Percentiles rank a stretch among this genome's conserved stretches.
phyloP scores from a whole-genome alignment of 2,797 vertebrate genomes.

The Cygnus olor region DNA sequence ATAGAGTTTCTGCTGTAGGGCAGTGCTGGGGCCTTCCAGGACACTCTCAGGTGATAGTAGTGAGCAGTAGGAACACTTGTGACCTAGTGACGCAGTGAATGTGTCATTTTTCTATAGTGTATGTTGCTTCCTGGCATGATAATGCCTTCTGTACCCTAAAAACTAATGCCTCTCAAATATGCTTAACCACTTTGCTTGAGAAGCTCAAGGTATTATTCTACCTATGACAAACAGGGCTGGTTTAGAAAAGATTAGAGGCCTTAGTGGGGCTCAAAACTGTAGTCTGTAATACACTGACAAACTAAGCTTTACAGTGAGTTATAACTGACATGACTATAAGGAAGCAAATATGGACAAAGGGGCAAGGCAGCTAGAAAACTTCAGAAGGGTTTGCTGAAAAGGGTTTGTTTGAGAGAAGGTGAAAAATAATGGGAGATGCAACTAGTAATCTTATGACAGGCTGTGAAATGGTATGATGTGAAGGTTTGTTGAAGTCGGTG shows the following conservation, averaged over 20 bases:
- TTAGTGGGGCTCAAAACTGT: background rate
- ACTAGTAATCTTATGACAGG: background rate
- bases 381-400: background rate
- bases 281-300: background rate
- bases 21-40: background rate
- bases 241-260: constrained; percentile 30
- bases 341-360: background rate
- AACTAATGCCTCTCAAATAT: background rate
- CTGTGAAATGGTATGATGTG: background rate
- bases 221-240: background rate
- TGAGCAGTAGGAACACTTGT: background rate
- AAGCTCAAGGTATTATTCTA: background rate
- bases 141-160: constrained; percentile 9
- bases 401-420: background rate
- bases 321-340: background rate
- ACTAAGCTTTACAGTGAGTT: constrained; percentile 36
- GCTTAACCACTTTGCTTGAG: background rate
- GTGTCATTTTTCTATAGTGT: background rate
- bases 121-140: background rate
- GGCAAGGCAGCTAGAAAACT: background rate
- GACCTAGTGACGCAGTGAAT: constrained; percentile 6
- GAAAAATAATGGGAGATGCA: constrained; percentile 6
- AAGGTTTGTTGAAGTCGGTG: background rate
- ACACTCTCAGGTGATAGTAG: background rate
- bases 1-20: background rate